phyloP scores from a whole-genome alignment of 2,888 invertebrate species.

The Theristus sp. region DNA sequence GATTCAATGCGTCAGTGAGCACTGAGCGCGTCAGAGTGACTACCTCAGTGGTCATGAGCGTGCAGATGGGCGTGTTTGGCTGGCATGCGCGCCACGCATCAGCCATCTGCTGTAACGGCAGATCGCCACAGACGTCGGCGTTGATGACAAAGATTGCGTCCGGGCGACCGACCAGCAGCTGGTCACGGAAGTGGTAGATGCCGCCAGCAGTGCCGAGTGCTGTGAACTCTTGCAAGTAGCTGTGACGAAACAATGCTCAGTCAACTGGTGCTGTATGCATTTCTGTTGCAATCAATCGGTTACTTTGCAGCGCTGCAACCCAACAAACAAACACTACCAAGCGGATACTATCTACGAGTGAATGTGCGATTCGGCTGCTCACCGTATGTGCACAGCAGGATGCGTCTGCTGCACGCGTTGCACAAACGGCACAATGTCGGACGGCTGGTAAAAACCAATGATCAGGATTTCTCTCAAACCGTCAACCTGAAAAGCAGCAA shows the following conservation, averaged over 20 bases:
- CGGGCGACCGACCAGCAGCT: constrained; percentile 30
- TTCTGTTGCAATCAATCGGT: too few relatives aligned
- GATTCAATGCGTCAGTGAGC: too few relatives aligned
- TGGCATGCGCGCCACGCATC: neutral
- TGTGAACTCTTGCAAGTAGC: constrained; percentile 80
- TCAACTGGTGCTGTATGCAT: too few relatives aligned
- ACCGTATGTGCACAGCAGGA: constrained; percentile 14
- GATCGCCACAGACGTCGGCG: constrained; percentile 72
- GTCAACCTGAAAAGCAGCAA: constrained; percentile 40
- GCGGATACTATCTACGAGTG: too few relatives aligned
- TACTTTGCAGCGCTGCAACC: too few relatives aligned
- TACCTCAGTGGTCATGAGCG: constrained; percentile 25
- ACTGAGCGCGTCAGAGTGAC: too few relatives aligned
- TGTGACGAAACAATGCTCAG: constrained; percentile 31
- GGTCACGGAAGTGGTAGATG: constrained; percentile 86
- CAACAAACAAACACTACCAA: too few relatives aligned
- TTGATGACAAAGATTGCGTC: constrained; percentile 75
- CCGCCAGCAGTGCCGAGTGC: constrained; percentile 89
- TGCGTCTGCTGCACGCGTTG: constrained; percentile 40
- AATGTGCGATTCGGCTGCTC: too few relatives aligned
- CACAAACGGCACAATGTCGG: constrained; percentile 68
- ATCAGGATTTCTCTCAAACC: constrained; percentile 73
- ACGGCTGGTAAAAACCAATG: constrained; percentile 72
- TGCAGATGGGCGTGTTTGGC: constrained; percentile 10
- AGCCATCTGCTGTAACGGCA: neutral